Conservation (phyloP, 2,888 invertebrate species). For the Machimus rusticus region DNA sequence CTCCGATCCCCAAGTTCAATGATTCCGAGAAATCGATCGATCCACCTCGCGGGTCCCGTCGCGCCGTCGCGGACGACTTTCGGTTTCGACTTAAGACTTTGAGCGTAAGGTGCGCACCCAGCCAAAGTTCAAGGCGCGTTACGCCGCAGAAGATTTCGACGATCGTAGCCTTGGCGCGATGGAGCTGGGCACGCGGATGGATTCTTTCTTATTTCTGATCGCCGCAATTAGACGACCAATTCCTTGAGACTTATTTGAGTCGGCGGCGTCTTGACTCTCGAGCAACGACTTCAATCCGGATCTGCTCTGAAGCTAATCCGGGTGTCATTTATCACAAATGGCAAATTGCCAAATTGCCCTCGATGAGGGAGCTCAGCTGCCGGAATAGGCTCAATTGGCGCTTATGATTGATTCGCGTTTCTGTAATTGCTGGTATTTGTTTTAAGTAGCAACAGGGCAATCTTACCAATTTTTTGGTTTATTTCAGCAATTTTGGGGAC, state of each 20-base stretch:
- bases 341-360: background rate
- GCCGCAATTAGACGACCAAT: background rate
- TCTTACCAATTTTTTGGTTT: background rate
- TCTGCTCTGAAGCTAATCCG: background rate
- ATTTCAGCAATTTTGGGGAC: background rate
- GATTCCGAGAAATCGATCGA: background rate
- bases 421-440: background rate
- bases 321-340: background rate
- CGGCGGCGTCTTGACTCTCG: background rate
- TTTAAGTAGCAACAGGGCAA: background rate
- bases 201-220: background rate
- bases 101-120: background rate
- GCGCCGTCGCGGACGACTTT: background rate
- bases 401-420: background rate
- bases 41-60: background rate
- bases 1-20: conserved; percentile 5
- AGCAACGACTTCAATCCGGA: background rate
- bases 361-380: background rate
- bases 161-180: background rate
- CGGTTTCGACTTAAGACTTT: background rate
- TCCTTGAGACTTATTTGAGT: background rate
- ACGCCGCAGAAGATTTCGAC: background rate
- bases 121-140: conserved; percentile 10
- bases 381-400: background rate
- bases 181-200: background rate